Percentiles rank a stretch among this genome's conserved stretches.
These are phyloP conservation scores for Diadema setosum DNA, from an alignment of 35 echinoderm and acorn worm species.

Conservation along the genomic window DNA sequence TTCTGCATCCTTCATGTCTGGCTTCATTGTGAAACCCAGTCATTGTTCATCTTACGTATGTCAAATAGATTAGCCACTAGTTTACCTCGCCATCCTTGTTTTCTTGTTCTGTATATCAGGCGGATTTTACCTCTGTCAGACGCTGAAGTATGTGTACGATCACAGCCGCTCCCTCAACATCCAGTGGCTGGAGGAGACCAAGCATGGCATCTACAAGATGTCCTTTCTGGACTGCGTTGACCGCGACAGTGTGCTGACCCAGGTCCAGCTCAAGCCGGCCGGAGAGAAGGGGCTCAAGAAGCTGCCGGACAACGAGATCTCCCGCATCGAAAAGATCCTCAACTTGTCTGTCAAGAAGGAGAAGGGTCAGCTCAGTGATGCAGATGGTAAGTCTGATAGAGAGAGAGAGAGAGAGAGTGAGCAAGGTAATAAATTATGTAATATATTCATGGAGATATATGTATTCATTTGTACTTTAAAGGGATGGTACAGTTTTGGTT, in stretches of 20 bases:
- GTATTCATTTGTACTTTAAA: too few species aligned
- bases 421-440: too few species aligned
- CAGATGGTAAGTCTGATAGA: conserved; percentile 71
- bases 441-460: too few species aligned
- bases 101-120: too few species aligned
- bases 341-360: conserved; percentile 85
- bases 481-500: too few species aligned
- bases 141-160: conserved; percentile 80
- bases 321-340: conserved; percentile 78
- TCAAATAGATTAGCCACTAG: too few species aligned
- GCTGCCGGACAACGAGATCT: conserved; percentile 52
- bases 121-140: conserved; percentile 79
- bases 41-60: too few species aligned
- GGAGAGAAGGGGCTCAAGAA: conserved; percentile 42
- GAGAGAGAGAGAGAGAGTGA: too few species aligned
- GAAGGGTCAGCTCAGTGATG: conserved; percentile 66
- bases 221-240: conserved; percentile 84
- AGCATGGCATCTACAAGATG: conserved; percentile 71
- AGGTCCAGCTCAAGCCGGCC: conserved; percentile 64
- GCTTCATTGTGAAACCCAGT: too few species aligned
- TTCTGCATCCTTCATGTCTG: too few species aligned
- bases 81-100: too few species aligned
- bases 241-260: conserved; percentile 72
- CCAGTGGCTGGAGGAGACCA: conserved; percentile 80
- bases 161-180: conserved; percentile 58